Base-by-base conservation (phyloP, 1,140 invertebrate genomes). In the Halesus radiatus region DNA sequence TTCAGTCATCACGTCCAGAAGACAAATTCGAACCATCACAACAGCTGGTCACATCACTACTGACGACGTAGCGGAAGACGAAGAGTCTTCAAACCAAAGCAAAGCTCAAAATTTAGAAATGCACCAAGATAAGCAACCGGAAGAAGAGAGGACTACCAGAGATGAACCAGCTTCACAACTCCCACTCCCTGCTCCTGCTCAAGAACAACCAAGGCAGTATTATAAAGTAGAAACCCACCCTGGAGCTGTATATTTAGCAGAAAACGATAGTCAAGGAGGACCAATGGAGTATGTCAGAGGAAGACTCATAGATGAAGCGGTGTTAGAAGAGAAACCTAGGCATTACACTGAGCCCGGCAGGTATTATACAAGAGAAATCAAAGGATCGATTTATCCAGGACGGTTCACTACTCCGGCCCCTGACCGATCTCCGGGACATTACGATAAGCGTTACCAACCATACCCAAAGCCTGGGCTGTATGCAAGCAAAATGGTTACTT, bases 31-130 rank as follows among this genome's bases (percentile, higher is more conserved):
- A n/a, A 92, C 91, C 3, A 93, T 92, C 70, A 92, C 91, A 4
- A 89, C 92, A 3, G 88, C 92, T 8, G 91, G 91, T 2, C 91
- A 92, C 80, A 92, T 92, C 60, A 92, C 91, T 1, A 90, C 90
- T 62, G 86, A 87, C 32, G 86, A 85, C 0, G 80, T 88, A 3
- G 83, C 81, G 3, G 90, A 91, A 37, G 62, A 83, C 0, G 86
- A 88, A 52, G 77, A 79, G 7, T 50, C 29, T 52, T 76, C 79
- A 1, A 76, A 72, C 23, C 62, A 32, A 75, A 80, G 56, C 56
- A 81, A 79, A 77, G 22, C 20, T 6, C 70, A 74, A 53, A 23
- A 16, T 16, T 56, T 64, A 37, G 73, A 68, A 76, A 64, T 78
- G 62, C 13, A 22, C n/a, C 6, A 10, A 75, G 72, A 75, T 15